Evolutionary conservation across 2,888 invertebrate genomes (phyloP), one percentile per base, ranked within the genome.

Genomic region (Magallana nippona): DNA sequence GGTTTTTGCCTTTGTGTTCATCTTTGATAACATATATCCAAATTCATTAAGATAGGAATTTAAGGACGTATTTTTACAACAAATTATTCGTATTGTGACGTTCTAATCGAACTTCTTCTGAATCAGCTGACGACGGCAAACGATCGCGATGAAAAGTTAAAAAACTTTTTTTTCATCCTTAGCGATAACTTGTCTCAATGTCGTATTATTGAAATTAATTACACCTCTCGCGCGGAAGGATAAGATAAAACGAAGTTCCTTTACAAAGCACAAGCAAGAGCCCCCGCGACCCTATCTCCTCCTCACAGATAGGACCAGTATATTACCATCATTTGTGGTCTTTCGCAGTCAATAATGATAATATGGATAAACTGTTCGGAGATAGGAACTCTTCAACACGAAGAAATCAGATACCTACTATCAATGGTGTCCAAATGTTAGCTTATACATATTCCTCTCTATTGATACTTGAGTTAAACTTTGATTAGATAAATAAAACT

Each of bases 281-380:
- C 32, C 44, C 44, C 44, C 22, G 27, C 15, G 71, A 27, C 27
- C 27, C 15, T 71, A 71, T 71, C 71, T 63, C 13, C 10, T 13
- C 22, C 15, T 27, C 13, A 32, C 71, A 71, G 71, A 71, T 71
- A 71, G 11, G 71, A 71, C 71, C 27, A 15, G 71, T 71, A 32
- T 71, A 71, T 71, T 32, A 27, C 13, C 71, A 71, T 71, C 71
- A 71, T 71, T 71, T 71, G 71, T 71, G 71, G 71, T 71, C 71
- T 71, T 71, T 71, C 71, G 71, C 71, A 71, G 71, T 71, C 27
- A 71, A 71, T 71, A 71, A 71, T 71, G 71, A 71, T 71, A 71
- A 71, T 13, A 71, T 27, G 27, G 27, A 71, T 71, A 71, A 71
- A 71, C 71, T 71, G 27, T 71, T 71, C 71, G 13, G 13, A 15